A percentile compares a stretch with the other conserved stretches of the same genome.
Conservation (phyloP, 1,140 invertebrate species). For the Adelges cooleyi region DNA sequence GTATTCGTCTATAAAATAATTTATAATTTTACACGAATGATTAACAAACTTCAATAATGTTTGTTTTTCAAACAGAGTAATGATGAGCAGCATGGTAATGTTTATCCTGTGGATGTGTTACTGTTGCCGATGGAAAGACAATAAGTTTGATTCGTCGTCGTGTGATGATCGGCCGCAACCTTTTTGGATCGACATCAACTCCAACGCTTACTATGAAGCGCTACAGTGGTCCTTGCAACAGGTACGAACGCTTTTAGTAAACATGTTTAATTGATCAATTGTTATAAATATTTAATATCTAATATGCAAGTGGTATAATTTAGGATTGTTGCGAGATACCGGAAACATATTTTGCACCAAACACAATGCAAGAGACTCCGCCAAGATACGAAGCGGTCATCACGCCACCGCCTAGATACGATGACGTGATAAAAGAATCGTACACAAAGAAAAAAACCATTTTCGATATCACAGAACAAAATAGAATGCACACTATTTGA, state of each 20-base stretch:
- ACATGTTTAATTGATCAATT: too few relatives aligned
- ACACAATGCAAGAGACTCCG: background rate
- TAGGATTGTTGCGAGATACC: conserved; percentile 9
- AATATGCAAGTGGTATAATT: background rate
- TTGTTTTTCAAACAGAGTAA: background rate
- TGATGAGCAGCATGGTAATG: conserved; percentile 28
- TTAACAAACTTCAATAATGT: too few relatives aligned
- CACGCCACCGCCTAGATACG: conserved; percentile 26
- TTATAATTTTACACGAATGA: too few relatives aligned
- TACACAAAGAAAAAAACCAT: conserved; percentile 20
- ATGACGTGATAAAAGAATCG: conserved; percentile 17
- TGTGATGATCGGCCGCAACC: conserved; percentile 4
- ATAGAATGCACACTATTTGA: conserved; percentile 18
- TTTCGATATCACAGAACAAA: background rate
- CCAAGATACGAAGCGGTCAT: conserved; percentile 29
- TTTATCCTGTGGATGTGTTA: conserved; percentile 30
- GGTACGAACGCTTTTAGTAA: background rate
- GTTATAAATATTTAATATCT: too few relatives aligned
- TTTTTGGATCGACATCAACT: conserved; percentile 28
- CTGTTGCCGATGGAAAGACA: conserved; percentile 29
- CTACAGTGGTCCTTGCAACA: conserved; percentile 16
- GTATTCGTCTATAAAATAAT: too few relatives aligned
- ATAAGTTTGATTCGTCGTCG: conserved; percentile 20
- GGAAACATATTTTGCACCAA: background rate
- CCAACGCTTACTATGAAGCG: conserved; percentile 17